Percentiles rank a stretch among this genome's conserved stretches.
These are phyloP conservation scores for Ctenomys sociabilis DNA, from an alignment of 2,113 vertebrate genomes.

Conservation along the genomic window DNA sequence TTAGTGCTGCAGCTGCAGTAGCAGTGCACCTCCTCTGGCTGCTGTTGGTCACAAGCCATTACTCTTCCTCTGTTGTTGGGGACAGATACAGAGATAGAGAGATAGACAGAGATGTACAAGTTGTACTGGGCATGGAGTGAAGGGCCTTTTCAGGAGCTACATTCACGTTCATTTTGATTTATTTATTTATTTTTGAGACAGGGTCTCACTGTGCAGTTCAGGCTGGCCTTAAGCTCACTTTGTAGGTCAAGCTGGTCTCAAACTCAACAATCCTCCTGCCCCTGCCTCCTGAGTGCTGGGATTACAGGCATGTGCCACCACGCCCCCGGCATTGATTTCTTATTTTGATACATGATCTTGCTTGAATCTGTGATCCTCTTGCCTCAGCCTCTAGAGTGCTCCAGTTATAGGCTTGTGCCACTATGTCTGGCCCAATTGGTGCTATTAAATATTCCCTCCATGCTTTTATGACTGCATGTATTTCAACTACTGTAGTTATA, in stretches of 20 bases:
- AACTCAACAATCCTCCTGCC: no score
- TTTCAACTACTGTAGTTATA: conserved; percentile 20
- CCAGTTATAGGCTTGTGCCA: neutral
- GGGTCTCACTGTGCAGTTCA: no score
- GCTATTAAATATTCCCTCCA: neutral
- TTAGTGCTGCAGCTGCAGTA: neutral
- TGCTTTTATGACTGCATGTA: neutral
- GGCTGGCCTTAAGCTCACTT: no score
- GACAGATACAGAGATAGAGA: neutral
- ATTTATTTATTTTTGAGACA: neutral
- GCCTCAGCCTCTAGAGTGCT: neutral
- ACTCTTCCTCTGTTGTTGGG: neutral
- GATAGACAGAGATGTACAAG: neutral
- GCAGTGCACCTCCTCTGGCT: neutral
- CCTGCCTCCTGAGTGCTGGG: no score
- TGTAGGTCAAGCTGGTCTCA: no score
- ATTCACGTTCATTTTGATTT: neutral
- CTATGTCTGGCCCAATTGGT: neutral
- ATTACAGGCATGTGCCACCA: no score
- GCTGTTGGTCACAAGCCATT: neutral
- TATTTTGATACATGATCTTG: neutral
- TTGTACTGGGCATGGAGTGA: neutral
- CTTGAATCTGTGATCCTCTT: neutral
- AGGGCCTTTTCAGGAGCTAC: neutral
- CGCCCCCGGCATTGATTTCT: no score